Conservation (phyloP, 2,888 invertebrate species). For the Eudasyphora cyanicolor region DNA sequence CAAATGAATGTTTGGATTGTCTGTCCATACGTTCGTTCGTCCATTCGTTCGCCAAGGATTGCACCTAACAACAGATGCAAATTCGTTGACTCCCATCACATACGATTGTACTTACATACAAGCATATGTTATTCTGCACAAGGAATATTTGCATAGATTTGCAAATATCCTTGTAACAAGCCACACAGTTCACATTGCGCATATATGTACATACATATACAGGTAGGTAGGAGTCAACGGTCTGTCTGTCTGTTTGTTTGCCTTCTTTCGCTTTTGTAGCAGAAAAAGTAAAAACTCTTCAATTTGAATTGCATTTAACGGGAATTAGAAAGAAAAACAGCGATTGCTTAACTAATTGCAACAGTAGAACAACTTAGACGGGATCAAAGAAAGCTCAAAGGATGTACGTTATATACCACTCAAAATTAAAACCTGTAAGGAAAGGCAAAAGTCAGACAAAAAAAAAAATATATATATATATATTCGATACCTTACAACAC, state of each 20-base stretch:
- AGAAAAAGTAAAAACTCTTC: background rate
- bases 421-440: too few relatives aligned
- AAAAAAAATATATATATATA: too few relatives aligned
- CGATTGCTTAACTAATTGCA: background rate
- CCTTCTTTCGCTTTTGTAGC: too few relatives aligned
- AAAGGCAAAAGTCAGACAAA: too few relatives aligned
- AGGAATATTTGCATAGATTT: constrained; percentile 20
- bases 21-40: background rate
- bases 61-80: background rate
- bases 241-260: background rate
- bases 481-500: too few relatives aligned
- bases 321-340: background rate
- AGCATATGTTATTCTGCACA: background rate
- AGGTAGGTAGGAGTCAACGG: background rate
- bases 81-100: background rate
- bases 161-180: constrained; percentile 22
- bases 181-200: too few relatives aligned
- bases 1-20: background rate
- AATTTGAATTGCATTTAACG: background rate
- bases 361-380: too few relatives aligned
- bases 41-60: background rate
- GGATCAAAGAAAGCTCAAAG: background rate
- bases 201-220: too few relatives aligned
- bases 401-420: too few relatives aligned
- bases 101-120: background rate